These are phyloP conservation scores for Dicaeum eximium DNA, from an alignment of 2,113 vertebrate genomes.

Conservation along the genomic window DNA sequence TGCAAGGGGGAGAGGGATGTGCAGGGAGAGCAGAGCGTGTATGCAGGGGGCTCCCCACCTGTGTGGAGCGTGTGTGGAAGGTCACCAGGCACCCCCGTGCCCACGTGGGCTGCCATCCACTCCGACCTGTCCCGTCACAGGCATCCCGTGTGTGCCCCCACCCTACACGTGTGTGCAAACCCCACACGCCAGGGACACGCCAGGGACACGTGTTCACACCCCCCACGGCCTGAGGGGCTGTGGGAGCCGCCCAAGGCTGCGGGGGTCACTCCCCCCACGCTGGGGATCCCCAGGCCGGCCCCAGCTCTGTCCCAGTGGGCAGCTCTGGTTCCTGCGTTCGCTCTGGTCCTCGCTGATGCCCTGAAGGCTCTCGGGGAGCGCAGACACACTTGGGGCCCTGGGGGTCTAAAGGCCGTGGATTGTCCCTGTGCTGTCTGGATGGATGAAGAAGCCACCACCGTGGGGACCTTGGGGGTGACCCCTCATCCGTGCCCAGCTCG, in stretches of 20 bases:
- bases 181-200: background rate
- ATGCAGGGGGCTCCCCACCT: background rate
- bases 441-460: background rate
- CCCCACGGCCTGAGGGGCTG: too few relatives aligned
- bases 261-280: background rate
- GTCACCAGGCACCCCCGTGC: background rate
- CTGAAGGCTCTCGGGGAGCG: background rate
- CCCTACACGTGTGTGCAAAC: background rate
- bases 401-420: background rate
- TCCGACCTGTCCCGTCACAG: background rate
- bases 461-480: background rate
- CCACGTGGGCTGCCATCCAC: background rate
- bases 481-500: background rate
- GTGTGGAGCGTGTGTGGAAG: background rate
- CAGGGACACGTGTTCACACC: background rate
- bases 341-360: rapidly evolving
- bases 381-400: background rate
- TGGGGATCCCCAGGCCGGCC: background rate
- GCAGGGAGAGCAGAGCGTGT: background rate
- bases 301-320: background rate
- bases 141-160: background rate
- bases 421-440: background rate
- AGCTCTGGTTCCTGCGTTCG: background rate
- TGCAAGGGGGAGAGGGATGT: background rate
- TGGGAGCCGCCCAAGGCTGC: background rate